Evolutionary conservation across 2,797 vertebrate species (phyloP).

Genomic region (Enteromius argenteus): DNA sequence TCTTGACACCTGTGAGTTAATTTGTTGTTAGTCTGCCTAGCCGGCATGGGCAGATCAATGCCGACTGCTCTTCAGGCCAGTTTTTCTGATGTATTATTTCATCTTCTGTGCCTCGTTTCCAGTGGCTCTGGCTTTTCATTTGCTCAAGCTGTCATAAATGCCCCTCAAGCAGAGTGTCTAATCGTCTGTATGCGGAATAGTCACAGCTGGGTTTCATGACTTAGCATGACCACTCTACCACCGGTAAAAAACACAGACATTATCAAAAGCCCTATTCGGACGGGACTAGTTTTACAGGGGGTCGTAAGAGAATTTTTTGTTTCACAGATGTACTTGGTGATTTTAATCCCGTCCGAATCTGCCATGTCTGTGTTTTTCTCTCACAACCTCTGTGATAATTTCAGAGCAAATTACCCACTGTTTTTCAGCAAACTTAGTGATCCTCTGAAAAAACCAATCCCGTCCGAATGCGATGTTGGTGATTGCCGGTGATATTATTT

Average conservation of each 20-base stretch:
- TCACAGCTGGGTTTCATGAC: constrained; percentile 54
- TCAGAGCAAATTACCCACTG: too few relatives aligned
- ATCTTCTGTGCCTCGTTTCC: constrained; percentile 57
- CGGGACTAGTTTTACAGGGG: too few relatives aligned
- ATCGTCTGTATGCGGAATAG: constrained; percentile 40
- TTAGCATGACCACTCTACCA: constrained; percentile 47
- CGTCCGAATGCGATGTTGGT: too few relatives aligned
- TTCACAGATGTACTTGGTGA: too few relatives aligned
- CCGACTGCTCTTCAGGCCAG: constrained; percentile 56
- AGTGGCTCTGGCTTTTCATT: constrained; percentile 51
- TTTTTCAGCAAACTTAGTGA: too few relatives aligned
- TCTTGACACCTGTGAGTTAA: constrained; percentile 62
- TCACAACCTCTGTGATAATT: too few relatives aligned
- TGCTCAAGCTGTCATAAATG: constrained; percentile 51
- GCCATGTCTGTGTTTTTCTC: too few relatives aligned
- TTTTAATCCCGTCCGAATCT: too few relatives aligned
- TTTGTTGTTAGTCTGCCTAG: constrained; percentile 59
- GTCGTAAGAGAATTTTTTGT: too few relatives aligned
- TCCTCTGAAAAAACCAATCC: too few relatives aligned
- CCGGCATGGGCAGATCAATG: constrained; percentile 61
- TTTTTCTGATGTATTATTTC: constrained; percentile 60
- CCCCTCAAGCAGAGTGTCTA: constrained; percentile 51
- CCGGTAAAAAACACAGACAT: constrained; percentile 38
- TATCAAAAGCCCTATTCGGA: neutral
- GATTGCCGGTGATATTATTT: too few relatives aligned